Conservation (phyloP, 2,888 invertebrate species). For the Apeira syringaria region DNA sequence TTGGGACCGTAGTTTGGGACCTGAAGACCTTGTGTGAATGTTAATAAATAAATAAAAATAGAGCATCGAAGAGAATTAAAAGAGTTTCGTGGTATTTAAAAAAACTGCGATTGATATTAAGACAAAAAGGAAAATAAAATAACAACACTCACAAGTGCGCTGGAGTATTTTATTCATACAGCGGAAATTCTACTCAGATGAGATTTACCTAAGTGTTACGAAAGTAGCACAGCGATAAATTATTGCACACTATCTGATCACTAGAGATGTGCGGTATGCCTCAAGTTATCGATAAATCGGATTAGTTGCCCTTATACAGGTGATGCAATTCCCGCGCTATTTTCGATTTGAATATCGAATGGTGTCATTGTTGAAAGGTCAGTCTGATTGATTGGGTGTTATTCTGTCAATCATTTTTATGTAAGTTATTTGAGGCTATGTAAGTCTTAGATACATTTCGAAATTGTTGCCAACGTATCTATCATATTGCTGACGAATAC, state of each 20-base stretch:
- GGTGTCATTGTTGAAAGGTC: constrained; percentile 30
- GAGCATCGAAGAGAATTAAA: no score
- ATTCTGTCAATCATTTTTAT: constrained; percentile 31
- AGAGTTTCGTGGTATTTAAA: no score
- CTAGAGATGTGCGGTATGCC: constrained; percentile 46
- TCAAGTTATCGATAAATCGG: constrained; percentile 23
- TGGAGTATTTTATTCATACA: constrained; percentile 10
- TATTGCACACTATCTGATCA: constrained; percentile 34
- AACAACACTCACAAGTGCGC: no score
- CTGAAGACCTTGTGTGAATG: no score
- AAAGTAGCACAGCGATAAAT: constrained; percentile 34
- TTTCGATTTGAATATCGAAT: constrained; percentile 27
- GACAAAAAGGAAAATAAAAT: no score
- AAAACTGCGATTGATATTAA: no score
- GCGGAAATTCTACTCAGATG: constrained; percentile 40
- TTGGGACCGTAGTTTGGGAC: no score
- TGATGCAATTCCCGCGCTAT: constrained; percentile 22
- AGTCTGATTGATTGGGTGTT: constrained; percentile 26
- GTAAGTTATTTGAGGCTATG: constrained; percentile 16
- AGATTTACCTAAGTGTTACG: constrained; percentile 35
- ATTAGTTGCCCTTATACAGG: constrained; percentile 20
- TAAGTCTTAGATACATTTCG: neutral
- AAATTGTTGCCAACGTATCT: neutral
- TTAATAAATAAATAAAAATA: no score
- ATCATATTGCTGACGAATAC: neutral